Evolutionary conservation across 2,888 invertebrate species (phyloP), one percentile per base, ranked within the genome.

Genomic region (Dryadula phaetusa): DNA sequence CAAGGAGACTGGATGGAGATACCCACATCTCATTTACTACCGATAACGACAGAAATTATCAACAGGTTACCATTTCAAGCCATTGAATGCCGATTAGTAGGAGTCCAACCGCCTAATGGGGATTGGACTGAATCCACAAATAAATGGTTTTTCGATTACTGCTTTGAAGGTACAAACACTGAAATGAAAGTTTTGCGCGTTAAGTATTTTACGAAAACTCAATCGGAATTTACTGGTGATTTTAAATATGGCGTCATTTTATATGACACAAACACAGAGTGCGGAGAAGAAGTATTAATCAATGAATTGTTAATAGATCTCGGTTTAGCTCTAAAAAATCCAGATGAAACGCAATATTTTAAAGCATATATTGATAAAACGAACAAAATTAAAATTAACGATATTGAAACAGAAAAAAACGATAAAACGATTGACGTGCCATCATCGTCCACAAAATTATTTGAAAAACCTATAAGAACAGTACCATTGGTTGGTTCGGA

Each of bases 31-130:
- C 83, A 93, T 71, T 72, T 95, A 20, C 80, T 85, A 32, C 84
- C 88, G 53, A 90, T 95, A 25, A 88, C 93, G 0, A 88, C 93
- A 22, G 82, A 87, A 56, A 85, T 94, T 28, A 86, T 94, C 28
- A 82, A 79, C 3, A 87, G 88, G 75, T 77, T 95, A 68, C 95
- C 95, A 0, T 95, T 95, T 72, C 94, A 95, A 91, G 94, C 94
- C 2, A 95, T 95, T 42, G 94, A 95, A 81, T 95, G 95, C 80
- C 80, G 90, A 52, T 79, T 95, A 54, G 77, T 92, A n/a, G 94
- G 94, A 22, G 76, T 95, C 0, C 74, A 80, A 70, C 93, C 95
- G 0, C 76, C 80, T 0, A 84, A 86, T 1, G 81, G 90, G 2
- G 77, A 82, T 1, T 95, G 95, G 94, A 82, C 88, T 0, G 92